Base-by-base conservation (phyloP, 1,140 invertebrate species). In the Heterodera carotae region DNA sequence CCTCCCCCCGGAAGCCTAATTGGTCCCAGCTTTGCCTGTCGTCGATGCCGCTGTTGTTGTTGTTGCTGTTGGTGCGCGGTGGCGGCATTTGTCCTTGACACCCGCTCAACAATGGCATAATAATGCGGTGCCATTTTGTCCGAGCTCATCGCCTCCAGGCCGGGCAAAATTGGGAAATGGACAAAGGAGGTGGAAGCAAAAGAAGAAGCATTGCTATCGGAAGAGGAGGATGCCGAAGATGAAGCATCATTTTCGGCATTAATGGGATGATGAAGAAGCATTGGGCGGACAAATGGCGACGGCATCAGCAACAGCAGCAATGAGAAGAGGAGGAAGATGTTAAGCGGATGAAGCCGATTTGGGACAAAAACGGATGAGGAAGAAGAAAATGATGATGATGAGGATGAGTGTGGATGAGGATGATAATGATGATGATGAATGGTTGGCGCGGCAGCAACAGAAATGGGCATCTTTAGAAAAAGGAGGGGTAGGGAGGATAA, bases 21-120 rank as follows among this genome's bases (percentile, higher is more conserved):
- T 4, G 12, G 10, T 53, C 18, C 15, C 48, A 10, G 15, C 48
- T 73, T 86, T 33, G 83, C 86, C 71, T 86, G 85, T 66, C 85
- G 69, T 75, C 75, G 76, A 48, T 84, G 77, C 33, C 81, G 33
- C 62, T 82, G 68, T 25, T 31, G 71, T n/a, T 59, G 74, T 25
- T 31, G 71, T 12, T 59, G 76, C 22, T 6, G 56, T 34, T n/a
- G n/a, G n/a, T n/a, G n/a, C n/a, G n/a, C n/a, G n/a, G n/a, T n/a
- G n/a, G n/a, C n/a, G n/a, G n/a, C n/a, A n/a, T 84, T 79, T n/a
- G 84, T 85, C 39, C 80, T 76, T 56, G 84, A 87, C 29, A 87
- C 86, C 10, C 43, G 75, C 75, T 88, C 84, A 33, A 87, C 82
- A 25, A 87, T 80, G 25, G 84, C 80, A 15, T 83, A 86, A 53